Evolutionary conservation across 2,113 vertebrate species (phyloP), one percentile per base, ranked within the genome.

Genomic region (Hippocampus guttulatus): DNA sequence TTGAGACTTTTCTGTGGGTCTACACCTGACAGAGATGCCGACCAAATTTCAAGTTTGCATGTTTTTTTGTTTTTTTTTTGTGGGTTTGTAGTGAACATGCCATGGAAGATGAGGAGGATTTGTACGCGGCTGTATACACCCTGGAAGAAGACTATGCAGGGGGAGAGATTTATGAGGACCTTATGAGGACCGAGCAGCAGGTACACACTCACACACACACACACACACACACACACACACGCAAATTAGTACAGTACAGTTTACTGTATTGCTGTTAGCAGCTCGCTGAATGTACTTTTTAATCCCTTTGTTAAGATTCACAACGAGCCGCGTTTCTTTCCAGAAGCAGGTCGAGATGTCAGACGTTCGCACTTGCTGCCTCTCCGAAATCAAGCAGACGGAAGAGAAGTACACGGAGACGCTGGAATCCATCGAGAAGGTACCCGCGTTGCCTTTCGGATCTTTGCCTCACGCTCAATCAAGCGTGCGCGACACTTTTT

Each of bases 381-480:
- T 98, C 18, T 70, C 90, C 68, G 96, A 98, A 91, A 97, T 98
- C 89, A 96, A 95, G 82, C 96, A 96, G 90, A 98, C 96, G 1
- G 96, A 98, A 78, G 96, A 97, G 90, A 96, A 95, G 86, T 98
- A 98, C 72, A 96, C 96, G 3, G 96, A 97, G 87, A 97, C 96
- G 0, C 81, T 98, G 89, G 95, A 96, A 85, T 98, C 95, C 0
- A 96, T 96, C 45, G 95, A 97, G 81, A 96, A 95, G 89, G 96
- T 96, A 69, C 5, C 15, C 10, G 30, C 54, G 20, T 47, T 15
- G 14, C 12, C 60, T 9, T 1, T 45, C 43, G 27, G 41, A 66
- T 4, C 27, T 58, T 38, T 5, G 7, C 55, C 5, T 4, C n/a
- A 14, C 33, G n/a, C 15, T 47, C 23, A 3, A 45, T 41, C 11